These are phyloP conservation scores for Labeo rohita DNA, from an alignment of 2,113 vertebrate species.

Conservation along the genomic window DNA sequence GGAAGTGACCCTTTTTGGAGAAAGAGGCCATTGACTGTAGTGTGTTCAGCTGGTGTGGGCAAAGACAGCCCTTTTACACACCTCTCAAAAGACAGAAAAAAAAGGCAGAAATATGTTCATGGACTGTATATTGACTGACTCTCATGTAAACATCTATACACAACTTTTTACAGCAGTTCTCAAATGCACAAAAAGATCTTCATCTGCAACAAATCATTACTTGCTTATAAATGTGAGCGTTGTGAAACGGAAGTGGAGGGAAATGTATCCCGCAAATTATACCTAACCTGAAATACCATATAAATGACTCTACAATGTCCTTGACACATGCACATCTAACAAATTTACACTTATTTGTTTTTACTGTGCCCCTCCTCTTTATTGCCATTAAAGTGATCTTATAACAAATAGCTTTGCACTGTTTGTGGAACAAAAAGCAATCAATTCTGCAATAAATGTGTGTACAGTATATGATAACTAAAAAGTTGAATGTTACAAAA, in stretches of 20 bases:
- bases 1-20: constrained; percentile 65
- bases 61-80: neutral
- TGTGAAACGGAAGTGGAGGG: neutral
- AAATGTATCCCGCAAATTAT: neutral
- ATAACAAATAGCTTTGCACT: neutral
- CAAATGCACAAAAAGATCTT: neutral
- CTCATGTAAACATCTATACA: neutral
- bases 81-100: neutral
- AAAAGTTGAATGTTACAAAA: neutral
- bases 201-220: neutral
- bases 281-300: neutral
- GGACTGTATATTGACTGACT: neutral
- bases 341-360: neutral
- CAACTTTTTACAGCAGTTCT: neutral
- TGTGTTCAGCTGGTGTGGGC: constrained; percentile 72
- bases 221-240: neutral
- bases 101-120: neutral
- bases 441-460: neutral
- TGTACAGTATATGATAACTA: neutral
- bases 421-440: neutral
- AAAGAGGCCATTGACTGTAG: constrained; percentile 69
- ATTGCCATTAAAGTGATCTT: neutral
- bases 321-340: neutral
- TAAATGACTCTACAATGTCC: neutral
- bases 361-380: neutral